A percentile compares a stretch with the other conserved stretches of the same genome.
Conservation (phyloP, 2,797 vertebrate genomes). For the Sebastes vulpes region DNA sequence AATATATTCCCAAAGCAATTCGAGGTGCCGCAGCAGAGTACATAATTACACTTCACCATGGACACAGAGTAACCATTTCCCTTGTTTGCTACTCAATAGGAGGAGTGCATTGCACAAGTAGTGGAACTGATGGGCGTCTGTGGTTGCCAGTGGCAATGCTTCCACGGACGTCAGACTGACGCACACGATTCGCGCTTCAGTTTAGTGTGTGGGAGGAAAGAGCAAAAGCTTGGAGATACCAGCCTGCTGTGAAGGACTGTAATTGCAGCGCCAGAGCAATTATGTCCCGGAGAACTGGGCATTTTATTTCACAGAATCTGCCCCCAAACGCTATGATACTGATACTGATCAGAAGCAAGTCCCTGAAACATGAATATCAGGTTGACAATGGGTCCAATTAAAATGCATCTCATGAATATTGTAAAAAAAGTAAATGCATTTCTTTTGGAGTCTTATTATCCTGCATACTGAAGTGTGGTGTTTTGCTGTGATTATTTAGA, state of each 20-base stretch:
- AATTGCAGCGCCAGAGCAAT: constrained; percentile 82
- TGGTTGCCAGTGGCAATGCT: constrained; percentile 75
- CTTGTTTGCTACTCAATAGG: constrained; percentile 54
- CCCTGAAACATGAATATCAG: constrained; percentile 51
- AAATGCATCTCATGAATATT: constrained; percentile 51
- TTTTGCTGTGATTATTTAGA: constrained; percentile 19
- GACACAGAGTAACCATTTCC: constrained; percentile 26
- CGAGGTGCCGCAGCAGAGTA: constrained; percentile 19
- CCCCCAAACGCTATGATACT: constrained; percentile 50
- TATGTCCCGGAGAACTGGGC: constrained; percentile 63
- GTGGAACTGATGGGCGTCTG: constrained; percentile 62
- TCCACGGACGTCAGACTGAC: constrained; percentile 85
- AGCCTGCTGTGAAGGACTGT: constrained; percentile 83
- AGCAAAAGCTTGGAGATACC: constrained; percentile 77
- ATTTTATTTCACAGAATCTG: constrained; percentile 60
- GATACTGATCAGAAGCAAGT: constrained; percentile 69
- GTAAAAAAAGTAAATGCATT: constrained; percentile 4
- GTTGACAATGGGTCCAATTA: constrained; percentile 44
- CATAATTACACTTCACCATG: constrained; percentile 38
- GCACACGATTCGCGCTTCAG: constrained; percentile 75
- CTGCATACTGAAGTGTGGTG: constrained; percentile 17
- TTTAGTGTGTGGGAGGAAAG: constrained; percentile 83
- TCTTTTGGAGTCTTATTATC: background rate
- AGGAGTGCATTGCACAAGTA: constrained; percentile 59
- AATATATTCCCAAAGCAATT: background rate